Evolutionary conservation across 2,888 invertebrate species (phyloP).

Genomic region (Drosophila mimica): DNA sequence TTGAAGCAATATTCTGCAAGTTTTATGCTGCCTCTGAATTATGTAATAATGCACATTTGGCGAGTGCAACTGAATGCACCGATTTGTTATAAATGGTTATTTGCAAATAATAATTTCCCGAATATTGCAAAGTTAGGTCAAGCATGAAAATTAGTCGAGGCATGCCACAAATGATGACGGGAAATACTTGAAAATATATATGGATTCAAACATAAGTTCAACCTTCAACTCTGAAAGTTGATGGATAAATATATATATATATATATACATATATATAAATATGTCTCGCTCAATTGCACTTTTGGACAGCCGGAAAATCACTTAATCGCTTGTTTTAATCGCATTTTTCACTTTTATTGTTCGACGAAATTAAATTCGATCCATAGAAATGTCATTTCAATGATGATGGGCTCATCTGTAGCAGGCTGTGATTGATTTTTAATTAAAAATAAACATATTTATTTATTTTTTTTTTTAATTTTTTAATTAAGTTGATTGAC

Average conservation of each 20-base stretch:
- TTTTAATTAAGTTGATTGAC: conserved; percentile 68
- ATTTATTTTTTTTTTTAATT: conserved; percentile 63
- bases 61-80: neutral
- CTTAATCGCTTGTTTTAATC: conserved; percentile 37
- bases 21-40: conserved; percentile 29
- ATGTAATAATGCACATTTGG: conserved; percentile 27
- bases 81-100: neutral
- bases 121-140: neutral
- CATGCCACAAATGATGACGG: neutral
- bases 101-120: neutral
- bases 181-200: neutral
- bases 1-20: conserved; percentile 46
- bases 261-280: neutral
- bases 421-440: conserved; percentile 72
- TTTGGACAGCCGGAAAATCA: conserved; percentile 19
- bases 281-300: conserved; percentile 34
- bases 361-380: conserved; percentile 12
- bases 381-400: conserved; percentile 40
- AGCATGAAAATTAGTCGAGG: neutral
- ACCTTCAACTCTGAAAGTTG: too few relatives aligned
- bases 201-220: neutral
- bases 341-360: conserved; percentile 6
- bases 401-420: neutral
- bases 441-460: conserved; percentile 70
- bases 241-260: conserved; percentile 7